Base-by-base conservation (phyloP, 2,797 vertebrate genomes). In the Sebastes oblongus region DNA sequence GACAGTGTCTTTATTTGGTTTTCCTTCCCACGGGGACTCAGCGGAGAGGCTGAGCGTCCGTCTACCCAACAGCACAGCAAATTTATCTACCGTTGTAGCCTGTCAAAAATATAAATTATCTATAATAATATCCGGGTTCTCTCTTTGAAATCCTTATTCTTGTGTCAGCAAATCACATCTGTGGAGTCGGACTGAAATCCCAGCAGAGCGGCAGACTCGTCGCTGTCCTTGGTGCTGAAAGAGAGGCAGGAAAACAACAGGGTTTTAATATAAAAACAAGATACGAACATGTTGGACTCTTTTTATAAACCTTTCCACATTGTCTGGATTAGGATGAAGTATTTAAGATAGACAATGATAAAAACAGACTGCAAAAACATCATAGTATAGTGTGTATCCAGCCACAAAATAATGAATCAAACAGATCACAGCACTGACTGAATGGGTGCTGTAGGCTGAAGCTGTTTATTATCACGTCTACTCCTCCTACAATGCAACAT, bases 151-250 rank as follows among this genome's bases (percentile, higher is more conserved):
- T 66, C 13, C 3, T 7, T 3, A 10, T 62, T 32, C 29, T 60
- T 2, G 1, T 14, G 58, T 73, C 67, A 56, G 30, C 24, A 27
- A 4, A 8, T 58, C 58, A 27, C 46, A 8, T 54, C 29, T 16
- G 66, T 6, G 55, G 12, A 61, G 9, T 25, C 32, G 9, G 39
- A 46, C 46, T 29, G 75, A 36, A 6, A 13, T 0, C 64, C 8
- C 18, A 24, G 65, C 32, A 13, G 56, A 61, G 42, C 61, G 4
- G 68, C 56, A 18, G 66, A 1, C 14, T 0, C 0, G 76, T 39
- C 16, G 6, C 61, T 72, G 78, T 90, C 67, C 55, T 0, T 71
- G 77, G 69, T 77, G 16, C 58, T 62, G 42, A 54, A 55, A 55
- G 18, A 13, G 10, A 55, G 2, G 6, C 6, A 1, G 25, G n/a